These are phyloP conservation scores for Pimpla rufipes DNA, from an alignment of 2,888 invertebrate species.

Conservation along the genomic window DNA sequence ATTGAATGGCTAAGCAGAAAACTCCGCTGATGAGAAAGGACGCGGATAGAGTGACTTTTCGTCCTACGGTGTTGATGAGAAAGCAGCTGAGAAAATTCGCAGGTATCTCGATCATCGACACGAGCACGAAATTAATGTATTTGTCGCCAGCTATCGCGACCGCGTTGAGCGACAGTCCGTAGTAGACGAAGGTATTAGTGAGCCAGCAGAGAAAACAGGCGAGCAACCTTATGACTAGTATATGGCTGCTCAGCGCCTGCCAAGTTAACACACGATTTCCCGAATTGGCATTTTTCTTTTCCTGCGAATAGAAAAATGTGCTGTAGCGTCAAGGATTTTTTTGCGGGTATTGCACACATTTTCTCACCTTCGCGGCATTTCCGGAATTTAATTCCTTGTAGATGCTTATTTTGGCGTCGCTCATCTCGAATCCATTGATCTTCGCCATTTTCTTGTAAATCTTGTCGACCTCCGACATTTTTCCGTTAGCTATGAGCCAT, in stretches of 20 bases:
- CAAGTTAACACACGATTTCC: slow-evolving; percentile 75
- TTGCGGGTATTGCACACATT: too few species aligned
- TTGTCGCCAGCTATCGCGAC: slow-evolving; percentile 91
- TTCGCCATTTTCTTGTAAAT: slow-evolving; percentile 88
- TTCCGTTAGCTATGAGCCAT: slow-evolving; percentile 90
- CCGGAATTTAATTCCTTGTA: slow-evolving; percentile 79
- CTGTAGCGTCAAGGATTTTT: background rate
- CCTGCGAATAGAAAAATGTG: slow-evolving; percentile 25
- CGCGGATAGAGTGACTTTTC: slow-evolving; percentile 88
- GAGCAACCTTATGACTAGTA: slow-evolving; percentile 86
- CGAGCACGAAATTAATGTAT: slow-evolving; percentile 91
- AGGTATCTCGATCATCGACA: slow-evolving; percentile 90
- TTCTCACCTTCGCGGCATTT: slow-evolving; percentile 67
- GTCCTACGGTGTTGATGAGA: slow-evolving; percentile 86
- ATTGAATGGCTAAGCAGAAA: slow-evolving; percentile 88
- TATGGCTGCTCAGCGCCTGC: slow-evolving; percentile 87
- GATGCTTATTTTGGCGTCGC: slow-evolving; percentile 86
- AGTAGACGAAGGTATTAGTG: slow-evolving; percentile 92
- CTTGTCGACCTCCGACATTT: slow-evolving; percentile 87
- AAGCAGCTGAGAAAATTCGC: slow-evolving; percentile 89
- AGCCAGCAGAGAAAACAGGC: slow-evolving; percentile 93
- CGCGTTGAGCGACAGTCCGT: slow-evolving; percentile 92
- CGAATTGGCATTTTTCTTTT: slow-evolving; percentile 58
- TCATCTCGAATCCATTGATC: slow-evolving; percentile 88
- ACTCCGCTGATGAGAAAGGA: slow-evolving; percentile 89